Conservation (phyloP, 1,140 invertebrate genomes). For the Listronotus oregonensis region DNA sequence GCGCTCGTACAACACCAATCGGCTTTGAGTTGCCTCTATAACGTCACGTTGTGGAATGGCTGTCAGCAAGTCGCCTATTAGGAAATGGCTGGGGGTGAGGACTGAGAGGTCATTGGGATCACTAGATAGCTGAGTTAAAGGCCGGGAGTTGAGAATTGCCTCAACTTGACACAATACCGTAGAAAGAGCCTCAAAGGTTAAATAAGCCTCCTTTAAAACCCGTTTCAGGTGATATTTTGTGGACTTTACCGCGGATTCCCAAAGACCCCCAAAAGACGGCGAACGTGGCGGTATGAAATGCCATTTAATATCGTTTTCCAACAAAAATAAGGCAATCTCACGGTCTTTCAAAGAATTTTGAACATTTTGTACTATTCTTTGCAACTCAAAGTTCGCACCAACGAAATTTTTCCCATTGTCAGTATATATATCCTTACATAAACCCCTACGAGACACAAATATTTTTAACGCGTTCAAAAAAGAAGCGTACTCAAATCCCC, state of each 20-base stretch:
- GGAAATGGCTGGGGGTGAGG: too few species aligned
- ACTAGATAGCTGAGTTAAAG: too few species aligned
- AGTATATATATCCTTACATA: constrained; percentile 8
- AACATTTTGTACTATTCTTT: not conserved
- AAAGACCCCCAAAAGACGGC: constrained; percentile 51
- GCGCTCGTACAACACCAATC: not conserved
- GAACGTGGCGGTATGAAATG: constrained; percentile 54
- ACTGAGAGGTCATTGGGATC: too few species aligned
- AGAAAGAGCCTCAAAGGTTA: constrained; percentile 42
- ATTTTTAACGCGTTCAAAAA: not conserved
- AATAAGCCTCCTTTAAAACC: constrained; percentile 25
- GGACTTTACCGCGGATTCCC: too few species aligned
- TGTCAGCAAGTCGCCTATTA: not conserved
- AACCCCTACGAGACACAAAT: constrained; percentile 5
- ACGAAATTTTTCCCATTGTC: constrained; percentile 7
- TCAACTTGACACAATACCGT: constrained; percentile 50
- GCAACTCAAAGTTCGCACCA: not conserved
- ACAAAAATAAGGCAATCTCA: not conserved
- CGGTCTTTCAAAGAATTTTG: not conserved
- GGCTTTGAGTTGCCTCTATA: not conserved
- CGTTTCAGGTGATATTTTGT: constrained; percentile 43
- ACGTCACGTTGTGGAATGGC: constrained; percentile 6
- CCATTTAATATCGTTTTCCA: constrained; percentile 47
- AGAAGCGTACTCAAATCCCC: constrained; percentile 2
- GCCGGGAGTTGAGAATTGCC: constrained; percentile 51